phyloP scores from a whole-genome alignment of 2,113 vertebrate species.

The Lepus timidus region DNA sequence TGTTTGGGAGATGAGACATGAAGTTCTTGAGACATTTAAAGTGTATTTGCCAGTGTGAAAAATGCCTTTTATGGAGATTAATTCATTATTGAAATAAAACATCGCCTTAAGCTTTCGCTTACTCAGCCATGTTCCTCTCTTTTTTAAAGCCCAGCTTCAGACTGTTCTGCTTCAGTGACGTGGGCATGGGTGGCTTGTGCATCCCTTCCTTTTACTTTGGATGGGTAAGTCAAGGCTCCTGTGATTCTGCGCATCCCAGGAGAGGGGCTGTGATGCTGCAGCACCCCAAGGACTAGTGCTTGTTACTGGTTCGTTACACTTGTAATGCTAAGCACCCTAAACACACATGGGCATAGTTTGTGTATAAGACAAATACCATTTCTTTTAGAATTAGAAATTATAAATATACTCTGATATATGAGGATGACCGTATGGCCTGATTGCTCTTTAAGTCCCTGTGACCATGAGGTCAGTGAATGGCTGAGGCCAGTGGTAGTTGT shows the following conservation, averaged over 20 bases:
- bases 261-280: not conserved
- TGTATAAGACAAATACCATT: not conserved
- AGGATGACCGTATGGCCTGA: not conserved
- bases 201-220: not conserved
- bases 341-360: not conserved
- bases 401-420: not conserved
- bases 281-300: not conserved
- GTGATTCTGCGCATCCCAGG: not conserved
- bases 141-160: not conserved
- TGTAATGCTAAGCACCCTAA: constrained; percentile 1
- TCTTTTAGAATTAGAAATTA: not conserved
- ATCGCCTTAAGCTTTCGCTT: constrained; percentile 6
- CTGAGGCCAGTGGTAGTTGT: not conserved
- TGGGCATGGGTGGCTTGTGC: not conserved
- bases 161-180: not conserved
- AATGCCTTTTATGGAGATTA: not conserved
- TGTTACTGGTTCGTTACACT: not conserved
- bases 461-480: not conserved
- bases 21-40: constrained; percentile 34
- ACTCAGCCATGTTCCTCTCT: not conserved
- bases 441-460: not conserved
- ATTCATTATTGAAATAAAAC: constrained; percentile 56
- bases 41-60: constrained; percentile 40
- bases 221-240: not conserved
- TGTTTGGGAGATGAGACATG: not conserved